Conservation (phyloP, 2,113 vertebrate genomes). For the Colistium nudipinnis region DNA sequence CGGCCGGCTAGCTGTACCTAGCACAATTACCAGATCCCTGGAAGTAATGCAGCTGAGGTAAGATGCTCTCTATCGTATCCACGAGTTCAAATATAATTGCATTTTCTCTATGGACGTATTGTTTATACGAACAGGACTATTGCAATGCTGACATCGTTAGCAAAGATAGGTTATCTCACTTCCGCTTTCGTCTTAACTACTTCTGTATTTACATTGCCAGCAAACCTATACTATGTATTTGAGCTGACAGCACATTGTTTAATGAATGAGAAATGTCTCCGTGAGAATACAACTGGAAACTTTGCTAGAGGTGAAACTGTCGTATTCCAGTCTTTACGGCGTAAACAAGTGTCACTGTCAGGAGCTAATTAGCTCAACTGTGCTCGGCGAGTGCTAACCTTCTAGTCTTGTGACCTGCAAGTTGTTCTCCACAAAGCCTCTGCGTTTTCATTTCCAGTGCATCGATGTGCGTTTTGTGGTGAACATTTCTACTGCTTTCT, state of each 20-base stretch:
- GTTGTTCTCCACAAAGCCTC: neutral
- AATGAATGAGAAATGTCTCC: fast-evolving
- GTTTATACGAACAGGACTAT: neutral
- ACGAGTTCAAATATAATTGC: neutral
- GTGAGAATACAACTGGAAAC: neutral
- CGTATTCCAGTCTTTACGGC: neutral
- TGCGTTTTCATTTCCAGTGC: neutral
- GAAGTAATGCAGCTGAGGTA: slow-evolving; percentile 49
- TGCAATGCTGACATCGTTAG: neutral
- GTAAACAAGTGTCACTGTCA: slow-evolving; percentile 29
- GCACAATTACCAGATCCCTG: neutral
- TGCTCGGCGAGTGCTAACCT: neutral
- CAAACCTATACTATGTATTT: neutral
- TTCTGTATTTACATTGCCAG: neutral
- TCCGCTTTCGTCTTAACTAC: slow-evolving; percentile 47
- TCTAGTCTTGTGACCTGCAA: slow-evolving; percentile 39
- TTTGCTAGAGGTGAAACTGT: too few species aligned
- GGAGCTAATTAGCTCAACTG: neutral
- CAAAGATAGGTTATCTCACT: slow-evolving; percentile 14
- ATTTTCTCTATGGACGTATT: neutral
- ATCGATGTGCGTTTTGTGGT: neutral
- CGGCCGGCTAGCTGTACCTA: neutral
- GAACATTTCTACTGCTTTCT: too few species aligned
- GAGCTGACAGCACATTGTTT: neutral
- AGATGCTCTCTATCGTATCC: neutral